Conservation (phyloP, 2,797 vertebrate species). For the Takifugu ocellatus region DNA sequence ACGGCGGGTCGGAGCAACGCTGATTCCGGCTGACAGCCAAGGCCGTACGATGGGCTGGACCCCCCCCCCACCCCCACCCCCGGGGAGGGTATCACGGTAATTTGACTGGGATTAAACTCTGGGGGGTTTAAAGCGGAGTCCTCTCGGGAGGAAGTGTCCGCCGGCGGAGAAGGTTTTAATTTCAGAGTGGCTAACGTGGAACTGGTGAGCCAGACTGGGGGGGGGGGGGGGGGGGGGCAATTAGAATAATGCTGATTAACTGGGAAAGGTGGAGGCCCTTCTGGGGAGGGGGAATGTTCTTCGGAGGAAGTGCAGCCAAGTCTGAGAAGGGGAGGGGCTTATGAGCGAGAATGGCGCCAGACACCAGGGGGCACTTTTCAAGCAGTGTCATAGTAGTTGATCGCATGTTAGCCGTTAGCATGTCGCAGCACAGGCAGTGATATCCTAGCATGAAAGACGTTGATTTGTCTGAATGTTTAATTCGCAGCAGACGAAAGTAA, state of each 20-base stretch:
- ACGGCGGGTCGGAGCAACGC: conserved; percentile 24
- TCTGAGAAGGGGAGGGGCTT: neutral
- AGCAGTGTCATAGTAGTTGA: too few species aligned
- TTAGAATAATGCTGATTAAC: conserved; percentile 58
- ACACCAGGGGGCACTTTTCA: too few species aligned
- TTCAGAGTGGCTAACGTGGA: conserved; percentile 38
- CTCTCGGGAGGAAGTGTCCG: conserved; percentile 33
- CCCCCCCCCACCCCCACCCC: neutral
- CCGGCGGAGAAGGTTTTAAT: conserved; percentile 42
- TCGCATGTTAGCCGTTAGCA: too few species aligned
- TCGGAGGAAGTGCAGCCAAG: neutral
- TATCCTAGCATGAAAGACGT: too few species aligned
- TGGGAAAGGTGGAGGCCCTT: conserved; percentile 38
- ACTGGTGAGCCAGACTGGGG: conserved; percentile 30
- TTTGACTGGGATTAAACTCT: conserved; percentile 58
- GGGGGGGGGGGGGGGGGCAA: conserved; percentile 26
- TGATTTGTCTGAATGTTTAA: too few species aligned
- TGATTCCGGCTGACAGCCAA: conserved; percentile 59
- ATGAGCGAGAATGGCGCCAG: neutral
- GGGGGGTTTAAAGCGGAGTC: conserved; percentile 44
- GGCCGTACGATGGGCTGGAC: conserved; percentile 1
- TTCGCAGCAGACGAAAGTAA: too few species aligned
- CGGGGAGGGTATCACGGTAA: conserved; percentile 27
- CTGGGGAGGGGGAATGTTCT: conserved; percentile 15
- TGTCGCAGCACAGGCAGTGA: too few species aligned